A percentile compares a stretch with the other conserved stretches of the same genome.
phyloP scores from a whole-genome alignment of 2,888 invertebrate genomes.

The Tethea ocularis region DNA sequence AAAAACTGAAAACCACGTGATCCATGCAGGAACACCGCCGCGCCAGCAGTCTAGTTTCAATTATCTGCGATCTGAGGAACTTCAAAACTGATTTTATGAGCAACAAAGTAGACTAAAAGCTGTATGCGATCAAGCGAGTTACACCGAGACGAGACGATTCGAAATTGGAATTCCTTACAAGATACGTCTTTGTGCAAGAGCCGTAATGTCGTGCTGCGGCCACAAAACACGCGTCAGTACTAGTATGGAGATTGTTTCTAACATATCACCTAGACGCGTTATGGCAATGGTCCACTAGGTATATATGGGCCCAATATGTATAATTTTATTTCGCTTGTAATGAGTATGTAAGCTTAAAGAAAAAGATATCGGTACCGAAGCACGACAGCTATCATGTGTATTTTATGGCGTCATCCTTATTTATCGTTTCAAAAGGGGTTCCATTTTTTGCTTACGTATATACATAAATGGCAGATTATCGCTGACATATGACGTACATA shows the following conservation, averaged over 20 bases:
- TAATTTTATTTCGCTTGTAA: too few relatives aligned
- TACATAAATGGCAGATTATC: neutral
- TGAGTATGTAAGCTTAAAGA: too few relatives aligned
- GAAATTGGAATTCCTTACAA: conserved; percentile 23
- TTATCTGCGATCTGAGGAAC: neutral
- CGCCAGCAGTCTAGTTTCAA: too few relatives aligned
- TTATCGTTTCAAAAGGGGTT: neutral
- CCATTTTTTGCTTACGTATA: neutral
- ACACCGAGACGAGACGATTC: conserved; percentile 14
- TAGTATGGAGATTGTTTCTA: neutral
- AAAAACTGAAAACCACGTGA: too few relatives aligned
- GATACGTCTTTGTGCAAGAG: conserved; percentile 18
- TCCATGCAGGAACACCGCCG: too few relatives aligned
- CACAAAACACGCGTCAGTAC: conserved; percentile 7
- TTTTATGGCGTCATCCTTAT: conserved; percentile 2
- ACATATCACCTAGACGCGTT: neutral
- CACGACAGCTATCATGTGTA: neutral
- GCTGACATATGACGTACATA: neutral
- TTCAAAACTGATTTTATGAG: neutral
- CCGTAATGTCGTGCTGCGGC: conserved; percentile 2
- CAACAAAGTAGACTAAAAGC: neutral
- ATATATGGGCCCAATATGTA: too few relatives aligned
- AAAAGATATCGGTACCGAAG: too few relatives aligned
- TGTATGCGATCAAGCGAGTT: conserved; percentile 10
- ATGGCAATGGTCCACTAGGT: too few relatives aligned